phyloP scores from a whole-genome alignment of 2,113 vertebrate species.

The Oenanthe melanoleuca region DNA sequence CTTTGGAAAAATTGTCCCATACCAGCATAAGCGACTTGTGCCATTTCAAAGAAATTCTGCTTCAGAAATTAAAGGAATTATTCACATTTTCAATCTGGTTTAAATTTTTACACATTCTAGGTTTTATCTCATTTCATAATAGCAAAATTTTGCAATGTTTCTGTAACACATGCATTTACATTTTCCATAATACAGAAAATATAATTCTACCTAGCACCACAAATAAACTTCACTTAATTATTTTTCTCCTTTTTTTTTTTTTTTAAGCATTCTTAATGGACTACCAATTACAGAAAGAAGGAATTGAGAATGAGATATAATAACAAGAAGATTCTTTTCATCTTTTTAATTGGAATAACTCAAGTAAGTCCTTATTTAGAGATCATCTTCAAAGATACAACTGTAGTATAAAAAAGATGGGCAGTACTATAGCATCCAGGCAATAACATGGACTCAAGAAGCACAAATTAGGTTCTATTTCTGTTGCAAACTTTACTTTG shows the following conservation, averaged over 20 bases:
- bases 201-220: not conserved
- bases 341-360: not conserved
- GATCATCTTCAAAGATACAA: not conserved
- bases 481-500: not conserved
- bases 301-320: not conserved
- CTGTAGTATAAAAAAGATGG: not conserved
- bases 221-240: not conserved
- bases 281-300: not conserved
- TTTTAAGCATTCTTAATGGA: not conserved
- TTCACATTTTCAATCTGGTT: not conserved
- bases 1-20: not conserved
- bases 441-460: not conserved
- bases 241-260: not conserved
- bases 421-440: not conserved
- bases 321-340: not conserved
- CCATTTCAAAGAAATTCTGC: not conserved
- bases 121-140: not conserved
- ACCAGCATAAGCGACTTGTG: not conserved
- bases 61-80: not conserved
- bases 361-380: not conserved
- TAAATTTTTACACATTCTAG: not conserved
- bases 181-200: not conserved
- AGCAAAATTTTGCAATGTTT: not conserved
- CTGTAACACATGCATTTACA: not conserved
- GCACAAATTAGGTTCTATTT: not conserved